phyloP scores from a whole-genome alignment of 2,113 vertebrate genomes.

The Martes martes region DNA sequence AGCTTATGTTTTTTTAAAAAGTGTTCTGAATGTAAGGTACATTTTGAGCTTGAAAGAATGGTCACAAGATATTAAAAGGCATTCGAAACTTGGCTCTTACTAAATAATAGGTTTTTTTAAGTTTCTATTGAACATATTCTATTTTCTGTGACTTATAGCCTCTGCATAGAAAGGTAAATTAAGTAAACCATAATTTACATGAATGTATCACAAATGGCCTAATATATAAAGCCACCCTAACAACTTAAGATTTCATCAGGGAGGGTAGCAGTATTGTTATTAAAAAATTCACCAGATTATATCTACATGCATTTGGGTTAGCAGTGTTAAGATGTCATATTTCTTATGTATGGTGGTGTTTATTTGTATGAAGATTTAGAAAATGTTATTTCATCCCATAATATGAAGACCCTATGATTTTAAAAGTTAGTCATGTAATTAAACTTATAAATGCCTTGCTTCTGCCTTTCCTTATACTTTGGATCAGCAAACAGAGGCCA shows the following conservation, averaged over 20 bases:
- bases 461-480: constrained; percentile 27
- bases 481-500: constrained; percentile 28
- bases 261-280: background rate
- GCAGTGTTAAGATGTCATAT: background rate
- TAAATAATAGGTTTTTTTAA: background rate
- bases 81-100: constrained; percentile 7
- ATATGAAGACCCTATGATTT: background rate
- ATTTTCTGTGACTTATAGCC: background rate
- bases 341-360: background rate
- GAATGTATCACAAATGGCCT: background rate
- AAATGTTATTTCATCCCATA: background rate
- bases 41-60: constrained; percentile 9
- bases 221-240: background rate
- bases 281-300: constrained; percentile 1
- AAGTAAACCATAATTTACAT: background rate
- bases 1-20: background rate
- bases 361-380: constrained; percentile 20
- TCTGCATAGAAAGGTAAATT: background rate
- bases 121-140: background rate
- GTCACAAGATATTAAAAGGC: constrained; percentile 5
- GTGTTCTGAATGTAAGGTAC: background rate
- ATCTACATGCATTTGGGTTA: background rate
- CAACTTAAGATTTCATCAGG: background rate
- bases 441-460: constrained; percentile 37
- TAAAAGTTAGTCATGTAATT: background rate